Evolutionary conservation across 2,113 vertebrate genomes (phyloP).

Genomic region (Paracanthobrama guichenoti): DNA sequence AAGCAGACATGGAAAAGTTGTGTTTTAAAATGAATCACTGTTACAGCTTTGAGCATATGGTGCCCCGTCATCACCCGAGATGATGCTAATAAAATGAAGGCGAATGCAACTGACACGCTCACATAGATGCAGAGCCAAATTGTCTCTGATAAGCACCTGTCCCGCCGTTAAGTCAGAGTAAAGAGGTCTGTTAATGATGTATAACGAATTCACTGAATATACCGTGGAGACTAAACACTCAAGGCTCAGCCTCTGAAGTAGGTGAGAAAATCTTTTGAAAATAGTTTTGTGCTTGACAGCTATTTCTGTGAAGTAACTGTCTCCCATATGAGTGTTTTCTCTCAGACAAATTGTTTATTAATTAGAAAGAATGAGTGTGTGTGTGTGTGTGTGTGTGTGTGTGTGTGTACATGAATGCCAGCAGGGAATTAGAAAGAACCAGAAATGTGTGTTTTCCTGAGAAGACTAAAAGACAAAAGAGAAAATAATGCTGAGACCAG

Average conservation of each 20-base stretch:
- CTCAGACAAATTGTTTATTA: slow-evolving; percentile 60
- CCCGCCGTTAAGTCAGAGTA: background rate
- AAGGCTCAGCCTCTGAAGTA: slow-evolving; percentile 21
- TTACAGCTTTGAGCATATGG: slow-evolving; percentile 21
- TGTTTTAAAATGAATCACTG: background rate
- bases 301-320: slow-evolving; percentile 55
- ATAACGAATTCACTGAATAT: slow-evolving; percentile 1
- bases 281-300: slow-evolving; percentile 48
- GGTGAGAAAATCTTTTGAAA: slow-evolving; percentile 47
- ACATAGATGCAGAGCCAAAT: background rate
- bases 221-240: background rate
- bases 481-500: slow-evolving; percentile 34
- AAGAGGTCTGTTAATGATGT: slow-evolving; percentile 14
- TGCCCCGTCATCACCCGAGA: slow-evolving; percentile 5
- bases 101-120: background rate
- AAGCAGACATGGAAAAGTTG: slow-evolving; percentile 23
- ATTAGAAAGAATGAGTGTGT: slow-evolving; percentile 48
- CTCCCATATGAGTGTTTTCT: slow-evolving; percentile 51
- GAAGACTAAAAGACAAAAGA: slow-evolving; percentile 43
- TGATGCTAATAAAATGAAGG: slow-evolving; percentile 4
- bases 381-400: slow-evolving; percentile 28
- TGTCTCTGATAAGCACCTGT: slow-evolving; percentile 24
- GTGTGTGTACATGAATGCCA: background rate
- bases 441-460: background rate
- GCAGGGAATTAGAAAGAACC: background rate